Conservation (phyloP, 2,888 invertebrate genomes). For the Acleris sparsana region DNA sequence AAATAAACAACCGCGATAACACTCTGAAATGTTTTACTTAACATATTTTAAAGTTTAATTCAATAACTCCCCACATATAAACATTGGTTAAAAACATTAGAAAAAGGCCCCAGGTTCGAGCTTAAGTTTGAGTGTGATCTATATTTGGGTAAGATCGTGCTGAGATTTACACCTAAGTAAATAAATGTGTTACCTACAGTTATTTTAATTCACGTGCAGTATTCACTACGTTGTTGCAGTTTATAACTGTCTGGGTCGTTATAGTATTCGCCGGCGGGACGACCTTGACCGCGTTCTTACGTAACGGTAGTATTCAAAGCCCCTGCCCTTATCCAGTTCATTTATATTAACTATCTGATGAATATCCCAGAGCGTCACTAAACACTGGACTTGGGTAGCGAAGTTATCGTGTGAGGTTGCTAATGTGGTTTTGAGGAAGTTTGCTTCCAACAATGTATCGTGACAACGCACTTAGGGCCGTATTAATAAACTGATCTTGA, state of each 20-base stretch:
- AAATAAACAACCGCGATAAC: no score
- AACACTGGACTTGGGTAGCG: background rate
- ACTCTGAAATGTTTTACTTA: no score
- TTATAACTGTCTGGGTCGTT: conserved; percentile 7
- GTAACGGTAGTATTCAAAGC: conserved; percentile 19
- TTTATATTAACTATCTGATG: conserved; percentile 21
- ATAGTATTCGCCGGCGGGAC: conserved; percentile 15
- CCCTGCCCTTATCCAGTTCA: conserved; percentile 8
- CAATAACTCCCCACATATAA: no score
- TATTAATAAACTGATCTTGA: no score
- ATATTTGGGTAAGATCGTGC: no score
- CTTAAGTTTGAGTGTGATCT: no score
- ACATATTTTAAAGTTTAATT: no score
- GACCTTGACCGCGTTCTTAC: conserved; percentile 29
- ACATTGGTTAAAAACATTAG: no score
- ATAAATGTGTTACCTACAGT: background rate
- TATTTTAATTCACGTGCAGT: background rate
- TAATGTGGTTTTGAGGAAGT: background rate
- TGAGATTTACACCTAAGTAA: no score
- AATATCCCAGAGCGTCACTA: background rate
- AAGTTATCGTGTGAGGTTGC: background rate
- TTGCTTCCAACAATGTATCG: no score
- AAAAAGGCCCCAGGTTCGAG: no score
- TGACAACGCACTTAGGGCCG: no score
- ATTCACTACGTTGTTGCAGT: conserved; percentile 1